A percentile compares a stretch with the other conserved stretches of the same genome.
Conservation (phyloP, 2,797 vertebrate species). For the Peromyscus eremicus region DNA sequence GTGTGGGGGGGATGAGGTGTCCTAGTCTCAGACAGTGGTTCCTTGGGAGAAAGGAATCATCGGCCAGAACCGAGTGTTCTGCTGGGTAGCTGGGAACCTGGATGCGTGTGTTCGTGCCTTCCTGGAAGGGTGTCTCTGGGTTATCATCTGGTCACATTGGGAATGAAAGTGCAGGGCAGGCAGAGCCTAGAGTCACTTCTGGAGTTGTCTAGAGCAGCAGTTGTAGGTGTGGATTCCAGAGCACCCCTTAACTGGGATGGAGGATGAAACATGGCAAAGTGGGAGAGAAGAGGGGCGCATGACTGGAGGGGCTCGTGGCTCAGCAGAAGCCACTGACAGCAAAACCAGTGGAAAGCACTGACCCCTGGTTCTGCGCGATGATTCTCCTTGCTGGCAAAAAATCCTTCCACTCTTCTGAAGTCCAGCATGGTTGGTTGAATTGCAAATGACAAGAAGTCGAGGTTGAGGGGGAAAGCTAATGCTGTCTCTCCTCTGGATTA, state of each 20-base stretch:
- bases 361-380: background rate
- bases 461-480: background rate
- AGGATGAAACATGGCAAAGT: background rate
- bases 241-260: background rate
- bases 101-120: accelerated
- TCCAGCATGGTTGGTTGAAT: background rate
- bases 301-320: background rate
- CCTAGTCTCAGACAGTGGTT: background rate
- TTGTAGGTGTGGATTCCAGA: background rate
- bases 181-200: background rate
- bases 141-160: background rate
- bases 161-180: too few species aligned
- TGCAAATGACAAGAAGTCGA: background rate
- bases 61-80: background rate
- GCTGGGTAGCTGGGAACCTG: background rate
- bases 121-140: background rate
- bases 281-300: too few species aligned
- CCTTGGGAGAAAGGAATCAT: too few species aligned
- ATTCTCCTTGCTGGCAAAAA: background rate
- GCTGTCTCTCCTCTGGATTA: background rate
- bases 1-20: background rate
- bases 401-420: background rate
- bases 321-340: background rate
- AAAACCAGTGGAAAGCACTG: background rate
- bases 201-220: background rate